Evolutionary conservation across 2,113 vertebrate genomes (phyloP).

Genomic region (Neofelis nebulosa): DNA sequence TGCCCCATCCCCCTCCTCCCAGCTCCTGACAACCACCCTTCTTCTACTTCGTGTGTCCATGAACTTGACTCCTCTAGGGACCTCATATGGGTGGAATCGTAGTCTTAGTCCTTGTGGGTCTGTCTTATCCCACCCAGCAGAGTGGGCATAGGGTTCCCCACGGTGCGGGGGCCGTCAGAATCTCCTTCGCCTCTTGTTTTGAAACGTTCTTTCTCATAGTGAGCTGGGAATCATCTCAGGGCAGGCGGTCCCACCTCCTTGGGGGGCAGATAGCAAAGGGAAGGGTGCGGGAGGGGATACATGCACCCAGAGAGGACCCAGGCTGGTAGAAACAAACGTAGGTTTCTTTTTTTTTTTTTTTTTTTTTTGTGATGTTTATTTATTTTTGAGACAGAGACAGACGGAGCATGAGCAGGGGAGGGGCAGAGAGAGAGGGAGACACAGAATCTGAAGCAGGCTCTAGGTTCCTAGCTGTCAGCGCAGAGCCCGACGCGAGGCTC

Average conservation of each 20-base stretch:
- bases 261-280: not conserved
- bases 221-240: not conserved
- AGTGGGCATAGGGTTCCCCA: no score
- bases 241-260: not conserved
- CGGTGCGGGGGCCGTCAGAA: no score
- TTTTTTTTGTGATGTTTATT: no score
- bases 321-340: not conserved
- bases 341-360: no score
- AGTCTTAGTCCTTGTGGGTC: not conserved
- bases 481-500: no score
- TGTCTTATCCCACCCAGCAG: not conserved
- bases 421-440: no score
- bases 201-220: not conserved
- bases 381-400: no score
- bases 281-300: accelerated
- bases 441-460: no score
- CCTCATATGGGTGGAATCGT: not conserved
- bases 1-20: not conserved
- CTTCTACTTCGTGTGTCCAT: not conserved
- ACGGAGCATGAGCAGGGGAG: no score
- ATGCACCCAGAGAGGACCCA: not conserved
- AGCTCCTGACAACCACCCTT: not conserved
- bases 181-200: no score
- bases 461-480: no score
- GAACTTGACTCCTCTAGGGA: not conserved